Evolutionary conservation across 2,113 vertebrate genomes (phyloP), one percentile per base, ranked within the genome.

Genomic region (Trogon surrucura): DNA sequence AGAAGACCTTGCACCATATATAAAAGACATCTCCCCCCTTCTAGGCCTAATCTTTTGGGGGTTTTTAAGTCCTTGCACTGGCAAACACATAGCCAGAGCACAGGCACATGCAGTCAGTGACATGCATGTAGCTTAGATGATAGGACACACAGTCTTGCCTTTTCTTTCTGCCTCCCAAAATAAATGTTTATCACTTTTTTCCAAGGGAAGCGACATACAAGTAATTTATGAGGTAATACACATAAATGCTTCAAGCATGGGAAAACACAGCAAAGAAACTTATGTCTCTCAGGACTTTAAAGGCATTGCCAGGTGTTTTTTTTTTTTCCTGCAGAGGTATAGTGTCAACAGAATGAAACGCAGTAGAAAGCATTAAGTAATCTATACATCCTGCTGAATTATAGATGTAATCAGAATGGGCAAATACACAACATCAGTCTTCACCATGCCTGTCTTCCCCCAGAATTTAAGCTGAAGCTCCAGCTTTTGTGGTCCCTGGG

Each of bases 361-460:
- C 85, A 93, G 62, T 57, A 82, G 92, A 96, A 96, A 95, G 90
- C 66, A 95, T 97, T 93, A 97, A 96, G 88, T 88, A 94, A 97
- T 94, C 30, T 30, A 93, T 69, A 82, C 86, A 96, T 95, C 88
- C 94, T 88, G 75, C 87, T 97, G 97, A 98, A 98, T 98, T 98
- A 98, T 81, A 96, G 94, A 97, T 96, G 82, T 69, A 96, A 97
- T 97, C 96, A 97, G 97, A 97, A 94, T 48, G 64, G 92, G 91
- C 67, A 95, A 93, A 94, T 67, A 94, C 61, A 90, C 77, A 87
- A 25, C 91, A 98, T 96, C 57, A 78, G 30, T 96, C 95, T 97
- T 95, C 80, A 66, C 61, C 14, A 50, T 23, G 78, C 75, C 80
- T 74, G 80, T 74, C 89, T 95, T 80, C 21, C 89, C 58, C 50